Base-by-base conservation (phyloP, 2,113 vertebrate species). In the Cyprinodon tularosa region DNA sequence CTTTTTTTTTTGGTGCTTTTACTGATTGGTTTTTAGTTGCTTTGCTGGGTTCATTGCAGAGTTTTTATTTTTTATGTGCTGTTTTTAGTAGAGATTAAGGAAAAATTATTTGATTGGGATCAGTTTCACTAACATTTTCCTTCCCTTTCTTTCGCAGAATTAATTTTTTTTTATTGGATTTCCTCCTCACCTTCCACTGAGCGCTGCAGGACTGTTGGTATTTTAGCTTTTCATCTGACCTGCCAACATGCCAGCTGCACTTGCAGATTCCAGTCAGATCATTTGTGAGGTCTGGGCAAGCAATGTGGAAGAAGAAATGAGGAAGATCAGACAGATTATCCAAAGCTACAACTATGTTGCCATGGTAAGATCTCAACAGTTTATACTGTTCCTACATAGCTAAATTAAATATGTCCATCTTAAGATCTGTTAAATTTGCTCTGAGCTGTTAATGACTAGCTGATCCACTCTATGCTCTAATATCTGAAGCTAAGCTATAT, bases 231-330 rank as follows among this genome's bases (percentile, higher is more conserved):
- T 78, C 87, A 78, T 85, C 81, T 63, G 62, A 74, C 69, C 87
- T 72, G 93, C 94, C 94, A 96, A 90, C 91, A 99, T 99, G 98
- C 98, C 98, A 76, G 98, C 97, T 42, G 98, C 98, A 72, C 96
- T 98, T 85, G 96, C 96, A 88, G 98, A 99, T 91, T 97, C 97
- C 81, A 98, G 96, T 90, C 98, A 99, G 93, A 97, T 99, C 66
- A 99, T 99, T 93, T 99, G 98, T 90, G 98, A 99, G 83, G 98
- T 99, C 70, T 99, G 98, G 98, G 98, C 98, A 57, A 96, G 96
- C 94, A 99, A 99, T 69, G 95, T 99, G 77, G 98, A 99, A 82
- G 97, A 99, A 39, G 98, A 99, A 87, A 99, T 99, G 98, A 95
- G 96, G 87, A 99, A 97, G 85, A 99, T 99, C 79, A 94, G 98